These are phyloP conservation scores for Xestia ashworthii DNA, from an alignment of 2,888 invertebrate genomes.

Conservation along the genomic window DNA sequence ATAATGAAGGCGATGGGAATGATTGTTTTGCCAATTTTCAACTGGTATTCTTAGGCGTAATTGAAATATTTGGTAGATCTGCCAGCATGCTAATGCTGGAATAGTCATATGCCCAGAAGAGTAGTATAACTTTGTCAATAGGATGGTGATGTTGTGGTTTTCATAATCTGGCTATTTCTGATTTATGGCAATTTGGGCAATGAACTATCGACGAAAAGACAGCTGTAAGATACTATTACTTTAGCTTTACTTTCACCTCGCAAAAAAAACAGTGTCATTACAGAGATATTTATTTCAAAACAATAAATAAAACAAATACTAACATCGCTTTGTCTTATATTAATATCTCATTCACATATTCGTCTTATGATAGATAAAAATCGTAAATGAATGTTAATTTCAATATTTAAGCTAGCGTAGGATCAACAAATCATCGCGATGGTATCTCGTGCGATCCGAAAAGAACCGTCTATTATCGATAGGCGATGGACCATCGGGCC, in stretches of 20 bases:
- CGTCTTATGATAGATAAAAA: slow-evolving; percentile 78
- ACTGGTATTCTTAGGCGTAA: not conserved
- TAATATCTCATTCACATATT: slow-evolving; percentile 67
- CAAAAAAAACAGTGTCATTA: not conserved
- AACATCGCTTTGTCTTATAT: slow-evolving; percentile 57
- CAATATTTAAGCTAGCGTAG: slow-evolving; percentile 88
- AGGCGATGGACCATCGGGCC: slow-evolving; percentile 63
- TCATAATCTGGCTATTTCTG: not conserved
- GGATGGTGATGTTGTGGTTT: not conserved
- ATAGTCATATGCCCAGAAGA: not conserved
- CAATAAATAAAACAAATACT: slow-evolving; percentile 57
- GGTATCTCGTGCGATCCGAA: slow-evolving; percentile 86
- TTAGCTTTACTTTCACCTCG: not conserved
- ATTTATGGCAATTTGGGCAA: not conserved
- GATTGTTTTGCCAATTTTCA: not conserved
- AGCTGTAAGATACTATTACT: not conserved
- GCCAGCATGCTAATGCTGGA: not conserved
- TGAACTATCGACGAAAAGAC: not conserved
- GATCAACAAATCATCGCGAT: slow-evolving; percentile 90
- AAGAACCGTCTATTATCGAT: slow-evolving; percentile 85
- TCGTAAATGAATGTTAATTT: slow-evolving; percentile 89
- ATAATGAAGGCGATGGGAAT: not conserved
- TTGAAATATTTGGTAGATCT: slow-evolving; percentile 10
- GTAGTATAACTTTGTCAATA: not conserved
- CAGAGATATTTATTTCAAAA: slow-evolving; percentile 23